phyloP scores from a whole-genome alignment of 2,888 invertebrate species.

The Monochamus alternatus region DNA sequence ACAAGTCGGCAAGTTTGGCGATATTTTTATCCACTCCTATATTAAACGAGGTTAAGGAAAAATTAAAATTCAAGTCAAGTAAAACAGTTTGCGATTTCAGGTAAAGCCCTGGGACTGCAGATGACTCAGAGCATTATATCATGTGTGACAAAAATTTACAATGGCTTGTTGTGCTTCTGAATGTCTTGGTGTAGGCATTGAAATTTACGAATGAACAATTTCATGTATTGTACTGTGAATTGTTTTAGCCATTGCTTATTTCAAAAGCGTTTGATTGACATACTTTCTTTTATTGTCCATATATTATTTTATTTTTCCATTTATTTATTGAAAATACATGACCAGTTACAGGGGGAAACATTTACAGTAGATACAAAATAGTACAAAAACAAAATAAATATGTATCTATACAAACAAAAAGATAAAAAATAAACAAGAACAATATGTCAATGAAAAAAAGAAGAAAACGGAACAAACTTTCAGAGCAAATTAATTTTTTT shows the following conservation, averaged over 20 bases:
- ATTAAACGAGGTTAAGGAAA: constrained; percentile 38
- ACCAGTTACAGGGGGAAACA: too few species aligned
- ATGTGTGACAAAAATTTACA: constrained; percentile 47
- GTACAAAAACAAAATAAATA: too few species aligned
- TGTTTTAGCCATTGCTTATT: not conserved
- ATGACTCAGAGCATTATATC: constrained; percentile 44
- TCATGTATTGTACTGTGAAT: not conserved
- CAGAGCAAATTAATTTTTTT: too few species aligned
- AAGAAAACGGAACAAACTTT: too few species aligned
- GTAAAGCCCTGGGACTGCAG: constrained; percentile 44
- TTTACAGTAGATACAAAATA: too few species aligned
- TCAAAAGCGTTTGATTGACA: too few species aligned
- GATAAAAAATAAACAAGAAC: too few species aligned
- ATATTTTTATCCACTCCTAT: constrained; percentile 12
- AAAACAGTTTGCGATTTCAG: constrained; percentile 47
- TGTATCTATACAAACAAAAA: too few species aligned
- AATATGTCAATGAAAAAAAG: too few species aligned
- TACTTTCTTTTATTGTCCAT: too few species aligned
- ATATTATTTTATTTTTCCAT: too few species aligned
- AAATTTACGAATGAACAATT: constrained; percentile 11
- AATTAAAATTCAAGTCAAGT: constrained; percentile 49
- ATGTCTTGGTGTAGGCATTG: constrained; percentile 6
- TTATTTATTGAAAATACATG: too few species aligned
- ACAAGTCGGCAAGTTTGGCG: not conserved
- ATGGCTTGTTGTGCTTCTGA: constrained; percentile 30